Conservation (phyloP, 2,113 vertebrate genomes). For the Centropus unirufus region DNA sequence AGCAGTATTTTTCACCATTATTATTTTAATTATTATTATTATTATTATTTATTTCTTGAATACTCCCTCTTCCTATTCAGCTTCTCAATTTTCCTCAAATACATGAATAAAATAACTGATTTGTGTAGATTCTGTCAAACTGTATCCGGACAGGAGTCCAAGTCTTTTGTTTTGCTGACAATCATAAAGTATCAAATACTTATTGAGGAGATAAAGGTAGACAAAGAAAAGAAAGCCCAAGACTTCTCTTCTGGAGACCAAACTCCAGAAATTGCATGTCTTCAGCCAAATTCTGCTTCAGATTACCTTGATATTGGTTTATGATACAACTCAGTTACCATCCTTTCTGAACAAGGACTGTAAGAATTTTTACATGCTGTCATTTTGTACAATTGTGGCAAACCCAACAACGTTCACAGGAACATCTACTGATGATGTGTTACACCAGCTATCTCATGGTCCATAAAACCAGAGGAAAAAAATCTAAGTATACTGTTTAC, state of each 20-base stretch:
- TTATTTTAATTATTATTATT: too few species aligned
- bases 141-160: not conserved
- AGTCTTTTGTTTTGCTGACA: not conserved
- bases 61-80: not conserved
- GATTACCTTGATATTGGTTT: not conserved
- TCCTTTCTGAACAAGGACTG: not conserved
- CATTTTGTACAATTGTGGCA: not conserved
- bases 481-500: not conserved
- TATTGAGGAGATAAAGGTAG: not conserved
- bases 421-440: not conserved
- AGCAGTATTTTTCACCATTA: not conserved
- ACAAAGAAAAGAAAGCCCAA: not conserved
- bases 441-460: not conserved
- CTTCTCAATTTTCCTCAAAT: not conserved
- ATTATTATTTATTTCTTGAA: too few species aligned
- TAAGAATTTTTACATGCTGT: not conserved
- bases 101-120: not conserved
- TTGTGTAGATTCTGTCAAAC: not conserved
- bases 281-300: not conserved
- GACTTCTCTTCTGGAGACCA: not conserved
- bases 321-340: not conserved
- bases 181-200: not conserved
- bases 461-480: not conserved
- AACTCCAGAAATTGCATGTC: not conserved
- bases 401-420: not conserved